Base-by-base conservation (phyloP, 1,140 invertebrate genomes). In the Coelopa frigida region DNA sequence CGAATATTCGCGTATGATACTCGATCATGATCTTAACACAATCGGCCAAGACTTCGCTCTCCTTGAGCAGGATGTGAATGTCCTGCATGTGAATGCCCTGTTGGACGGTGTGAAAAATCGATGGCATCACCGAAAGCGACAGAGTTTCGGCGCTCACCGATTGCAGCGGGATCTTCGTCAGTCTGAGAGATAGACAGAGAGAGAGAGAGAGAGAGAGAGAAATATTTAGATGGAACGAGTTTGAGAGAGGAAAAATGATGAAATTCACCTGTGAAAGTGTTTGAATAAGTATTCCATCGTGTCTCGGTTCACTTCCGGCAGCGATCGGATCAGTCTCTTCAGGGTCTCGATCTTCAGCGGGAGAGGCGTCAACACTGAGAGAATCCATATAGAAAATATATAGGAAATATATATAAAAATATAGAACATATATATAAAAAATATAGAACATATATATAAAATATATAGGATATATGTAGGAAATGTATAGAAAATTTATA, bases 11-110 rank as follows among this genome's bases (percentile, higher is more conserved):
- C n/a, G 27, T 42, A 24, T 67, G 57, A 50, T 67, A 64, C 53
- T 67, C 63, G 31, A 67, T 67, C 63, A 67, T 67, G 15, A 67
- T 50, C 38, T 55, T 53, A n/a, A 67, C 63, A 27, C 63, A 67
- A 47, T 67, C 63, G 2, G 63, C 53, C 31, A 67, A 43, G 1
- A 54, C 56, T 46, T 67, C 63, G 23, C 57, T 56, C 33, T 67
- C 63, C 23, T 54, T 55, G n/a, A 67, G 26, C 20, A 67, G 41
- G 5, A 45, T 41, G 46, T 61, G 58, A 5, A 67, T 56, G 17
- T 67, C 63, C 24, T 64, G 56, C 23, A 56, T 49, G 22, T 67
- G 54, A 10, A 46, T 51, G 1, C 63, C 63, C 32, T 59, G 48
- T 2, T 61, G 57, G 7, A 61, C 57, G 0, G 60, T 61, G 42